Base-by-base conservation (phyloP, 1,140 invertebrate genomes). In the Drosophila subpulchrella region DNA sequence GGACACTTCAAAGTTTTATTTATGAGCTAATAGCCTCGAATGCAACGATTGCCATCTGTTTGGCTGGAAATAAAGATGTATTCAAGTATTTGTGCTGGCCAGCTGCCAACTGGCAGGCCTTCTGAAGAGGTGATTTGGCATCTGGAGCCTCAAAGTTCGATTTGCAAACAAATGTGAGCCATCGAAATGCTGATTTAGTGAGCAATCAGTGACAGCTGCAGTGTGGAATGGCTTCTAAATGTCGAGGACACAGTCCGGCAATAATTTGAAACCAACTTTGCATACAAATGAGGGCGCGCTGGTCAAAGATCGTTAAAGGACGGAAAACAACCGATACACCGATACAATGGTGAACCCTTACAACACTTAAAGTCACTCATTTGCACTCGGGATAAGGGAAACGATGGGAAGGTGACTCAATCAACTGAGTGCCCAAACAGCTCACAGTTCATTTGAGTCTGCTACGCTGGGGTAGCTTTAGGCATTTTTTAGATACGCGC, bases 201-300 rank as follows among this genome's bases (percentile, higher is more conserved):
- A 50, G 83, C 75, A 86, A 86, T 86, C 82, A 86, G 82, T 75
- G 82, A 78, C 82, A 86, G 82, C 82, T 88, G 82, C 82, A 86
- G 46, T 74, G 63, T 42, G n/a, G 36, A 71, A 70, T 39, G 42
- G 30, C 51, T 41, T 58, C 46, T 71, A 71, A 58, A 48, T 51
- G 62, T 55, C 36, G 47, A 32, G 57, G 50, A 30, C 59, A 47
- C 62, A 50, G 46, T 27, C n/a, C 27, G 48, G 57, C 60, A 68
- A 68, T 68, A 68, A 66, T 75, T 75, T 34, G 51, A 44, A 42
- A 57, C 36, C 42, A 71, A 48, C 36, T 70, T 47, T 6, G 67
- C 51, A 71, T 71, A 47, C 65, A 56, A 71, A 71, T 71, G 36
- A 71, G 51, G n/a, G 0, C 6, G 32, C 8, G 24, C 17, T 15